Base-by-base conservation (phyloP, 2,888 invertebrate species). In the Acrobasis repandana region DNA sequence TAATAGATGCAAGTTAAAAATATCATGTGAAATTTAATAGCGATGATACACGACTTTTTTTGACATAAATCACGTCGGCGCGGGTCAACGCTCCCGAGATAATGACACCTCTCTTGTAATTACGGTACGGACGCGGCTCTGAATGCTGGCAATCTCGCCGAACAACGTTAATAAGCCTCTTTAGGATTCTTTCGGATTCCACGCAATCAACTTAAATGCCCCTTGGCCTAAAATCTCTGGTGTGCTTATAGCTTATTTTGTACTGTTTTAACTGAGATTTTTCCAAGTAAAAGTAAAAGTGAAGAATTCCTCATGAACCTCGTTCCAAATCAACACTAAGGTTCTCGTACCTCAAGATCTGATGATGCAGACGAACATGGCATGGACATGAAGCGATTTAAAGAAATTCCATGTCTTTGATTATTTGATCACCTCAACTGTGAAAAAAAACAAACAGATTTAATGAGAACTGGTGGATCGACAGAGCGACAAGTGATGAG, bases 201-300 rank as follows among this genome's bases (percentile, higher is more conserved):
- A 58, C 49, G 58, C 49, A 58, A 34, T 50, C 16, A 58, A 48
- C 36, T 49, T 58, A 50, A 58, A 58, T 34, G 49, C 58, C 16
- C 58, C 58, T 58, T 58, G 58, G 49, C 58, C 58, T 58, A 50
- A 50, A 58, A 58, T 49, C 36, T 38, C 18, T 16, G 38, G 33
- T 20, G 16, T 49, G 49, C 11, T 54, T 36, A 18, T 54, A 15
- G 6, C 36, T 54, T 54, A 18, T 54, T 54, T 34, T 15, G 43
- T 34, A 34, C 50, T 50, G 18, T 38, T 18, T 56, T 56, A 14
- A 18, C 18, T 14, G 43, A 43, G n/a, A 14, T 43, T 11, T 43
- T 43, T 43, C 28, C 28, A 28, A 28, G 28, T 6, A 28, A 28
- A 20, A 3, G 20, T 3, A 20, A 4, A 20, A 20, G 2, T 20